Conservation (phyloP, 2,797 vertebrate genomes). For the Xenops minutus region DNA sequence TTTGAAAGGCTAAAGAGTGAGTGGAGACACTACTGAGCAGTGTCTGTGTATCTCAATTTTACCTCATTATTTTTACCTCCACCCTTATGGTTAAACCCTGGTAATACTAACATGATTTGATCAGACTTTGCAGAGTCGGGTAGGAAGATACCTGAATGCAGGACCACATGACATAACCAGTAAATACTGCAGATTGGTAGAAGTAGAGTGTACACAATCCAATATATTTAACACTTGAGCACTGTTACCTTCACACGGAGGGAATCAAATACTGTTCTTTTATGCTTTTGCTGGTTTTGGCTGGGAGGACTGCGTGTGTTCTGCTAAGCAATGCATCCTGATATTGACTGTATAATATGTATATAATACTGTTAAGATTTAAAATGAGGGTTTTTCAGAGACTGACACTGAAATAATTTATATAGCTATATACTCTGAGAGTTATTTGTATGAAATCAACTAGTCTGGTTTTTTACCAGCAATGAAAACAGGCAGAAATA, state of each 20-base stretch:
- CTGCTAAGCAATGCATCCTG: background rate
- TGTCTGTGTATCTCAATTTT: background rate
- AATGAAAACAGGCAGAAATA: background rate
- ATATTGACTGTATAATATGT: background rate
- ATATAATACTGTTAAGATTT: background rate
- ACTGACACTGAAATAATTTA: background rate
- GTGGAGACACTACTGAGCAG: too few relatives aligned
- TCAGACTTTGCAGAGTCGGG: background rate
- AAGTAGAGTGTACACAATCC: background rate
- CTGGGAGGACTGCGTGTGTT: background rate
- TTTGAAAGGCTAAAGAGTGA: background rate
- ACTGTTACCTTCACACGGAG: background rate
- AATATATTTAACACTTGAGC: background rate
- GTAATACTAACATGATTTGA: background rate
- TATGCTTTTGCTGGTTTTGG: background rate
- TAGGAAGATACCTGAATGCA: background rate
- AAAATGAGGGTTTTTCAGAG: background rate
- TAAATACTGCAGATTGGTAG: background rate
- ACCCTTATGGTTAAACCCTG: background rate
- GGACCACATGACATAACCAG: accelerated
- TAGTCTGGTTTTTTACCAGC: background rate
- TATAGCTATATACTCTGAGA: background rate
- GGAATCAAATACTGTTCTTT: background rate
- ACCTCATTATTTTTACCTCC: background rate
- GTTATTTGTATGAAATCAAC: background rate